Base-by-base conservation (phyloP, 2,888 invertebrate species). In the Agrilus cyanescens region DNA sequence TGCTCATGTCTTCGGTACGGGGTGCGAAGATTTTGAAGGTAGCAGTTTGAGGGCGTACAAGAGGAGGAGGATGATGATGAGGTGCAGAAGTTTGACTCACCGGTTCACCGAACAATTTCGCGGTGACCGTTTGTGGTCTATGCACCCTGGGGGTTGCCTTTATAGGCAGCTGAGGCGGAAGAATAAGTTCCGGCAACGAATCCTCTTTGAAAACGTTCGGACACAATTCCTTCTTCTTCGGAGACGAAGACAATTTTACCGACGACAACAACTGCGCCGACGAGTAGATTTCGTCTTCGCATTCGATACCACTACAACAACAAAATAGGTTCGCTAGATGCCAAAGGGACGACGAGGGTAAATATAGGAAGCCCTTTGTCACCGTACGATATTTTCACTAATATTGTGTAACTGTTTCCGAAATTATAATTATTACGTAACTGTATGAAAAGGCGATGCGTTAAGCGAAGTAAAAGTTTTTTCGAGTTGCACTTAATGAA, bases 1-100 rank as follows among this genome's bases (percentile, higher is more conserved):
- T 86, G 74, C 85, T 90, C 91, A 94, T 93, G 70, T 91, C 91
- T 76, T 88, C 79, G 55, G 87, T 83, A 67, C 83, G 76, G 53
- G 84, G 85, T 50, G 80, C 82, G 65, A 88, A 86, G 61, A 86
- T 81, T 54, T 78, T 79, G 59, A 78, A 75, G 47, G 85, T 82
- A 51, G 82, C 78, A 42, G 81, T 79, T 62, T 77, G 77, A 15
- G 82, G 81, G 46, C 61, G 53, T 32, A 56, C 61, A 44, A 42
- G 41, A 41, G 57, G 57, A 41, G 50, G 55, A 46, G 50, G 44
- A 16, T 38, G 41, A 37, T 41, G 44, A 41, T 49, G 55, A 46
- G 51, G 43, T 15, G 38, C 40, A 38, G 40, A 43, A 37, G 20
- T 38, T 41, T 46, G 43, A 40, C 39, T 38, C 43, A 46, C 33